A percentile compares a stretch with the other conserved stretches of the same genome.
Evolutionary conservation across 1,140 invertebrate species (phyloP).

Genomic region (Caerostris extrusa): DNA sequence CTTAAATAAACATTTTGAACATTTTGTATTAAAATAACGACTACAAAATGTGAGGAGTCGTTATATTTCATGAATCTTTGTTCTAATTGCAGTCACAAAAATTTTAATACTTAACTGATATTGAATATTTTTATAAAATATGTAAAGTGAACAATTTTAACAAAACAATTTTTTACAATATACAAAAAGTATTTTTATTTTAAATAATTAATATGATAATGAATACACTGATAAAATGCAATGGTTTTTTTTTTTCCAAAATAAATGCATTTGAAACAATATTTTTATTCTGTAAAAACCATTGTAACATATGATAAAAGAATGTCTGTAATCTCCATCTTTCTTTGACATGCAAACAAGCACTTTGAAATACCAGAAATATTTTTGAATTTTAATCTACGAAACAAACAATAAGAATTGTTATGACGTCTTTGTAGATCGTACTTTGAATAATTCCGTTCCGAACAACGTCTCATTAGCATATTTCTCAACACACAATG

Average conservation of each 20-base stretch:
- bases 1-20: too few species aligned
- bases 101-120: too few species aligned
- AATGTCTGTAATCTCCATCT: neutral
- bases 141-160: too few species aligned
- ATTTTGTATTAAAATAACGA: too few species aligned
- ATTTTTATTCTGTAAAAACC: neutral
- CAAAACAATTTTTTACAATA: too few species aligned
- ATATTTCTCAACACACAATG: neutral
- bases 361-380: neutral
- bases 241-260: neutral
- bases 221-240: too few species aligned
- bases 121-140: too few species aligned
- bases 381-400: neutral
- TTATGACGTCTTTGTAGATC: neutral
- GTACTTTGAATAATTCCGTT: neutral
- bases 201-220: too few species aligned
- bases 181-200: too few species aligned
- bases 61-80: too few species aligned
- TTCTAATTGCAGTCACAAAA: too few species aligned
- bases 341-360: slow-evolving; percentile 14
- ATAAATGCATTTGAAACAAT: neutral
- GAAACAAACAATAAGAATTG: neutral
- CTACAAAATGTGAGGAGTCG: too few species aligned
- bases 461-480: neutral
- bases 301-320: neutral